Evolutionary conservation across 1,140 invertebrate species (phyloP), one percentile per base, ranked within the genome.

Genomic region (Drosophila saltans): DNA sequence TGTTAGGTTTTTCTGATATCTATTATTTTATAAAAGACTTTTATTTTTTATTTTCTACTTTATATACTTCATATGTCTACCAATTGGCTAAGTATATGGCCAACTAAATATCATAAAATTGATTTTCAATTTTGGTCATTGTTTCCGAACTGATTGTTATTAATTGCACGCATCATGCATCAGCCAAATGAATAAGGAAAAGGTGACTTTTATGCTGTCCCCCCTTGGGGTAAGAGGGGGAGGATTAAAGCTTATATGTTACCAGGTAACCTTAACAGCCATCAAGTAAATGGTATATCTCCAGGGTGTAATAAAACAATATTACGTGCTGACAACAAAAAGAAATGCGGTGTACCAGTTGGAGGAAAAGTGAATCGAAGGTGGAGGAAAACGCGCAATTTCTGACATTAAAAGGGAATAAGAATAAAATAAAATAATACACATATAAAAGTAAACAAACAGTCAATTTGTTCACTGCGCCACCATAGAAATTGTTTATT

Each of bases 301-400:
- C 90, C 59, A 64, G 90, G 89, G 90, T 90, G 77, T 81, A 83
- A 91, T 91, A 91, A 91, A 91, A 91, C 90, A 91, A 91, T 80
- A 90, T 90, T 90, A 80, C 86, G 82, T 80, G 86, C 79, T 90
- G 86, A 86, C 81, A 90, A 82, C 76, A 74, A 74, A 74, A 74
- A 78, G 69, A 80, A 90, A 84, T 88, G 88, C 78, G 84, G 83
- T 88, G 80, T 70, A 24, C 6, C 6, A 24, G 16, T 45, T 6
- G 73, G 78, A 82, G 65, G 67, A 56, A 72, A 56, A 11, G 8
- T 10, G 7, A 55, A 11, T 26, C 10, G 30, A 10, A 16, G 10
- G 8, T 26, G 55, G 45, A 4, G 21, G 24, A 57, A 16, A 52
- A 52, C 6, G 21, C 24, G 9, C 21, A 52, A 8, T 26, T 16